Evolutionary conservation across 2,797 vertebrate species (phyloP).

Genomic region (Chaetophractus vellerosus): DNA sequence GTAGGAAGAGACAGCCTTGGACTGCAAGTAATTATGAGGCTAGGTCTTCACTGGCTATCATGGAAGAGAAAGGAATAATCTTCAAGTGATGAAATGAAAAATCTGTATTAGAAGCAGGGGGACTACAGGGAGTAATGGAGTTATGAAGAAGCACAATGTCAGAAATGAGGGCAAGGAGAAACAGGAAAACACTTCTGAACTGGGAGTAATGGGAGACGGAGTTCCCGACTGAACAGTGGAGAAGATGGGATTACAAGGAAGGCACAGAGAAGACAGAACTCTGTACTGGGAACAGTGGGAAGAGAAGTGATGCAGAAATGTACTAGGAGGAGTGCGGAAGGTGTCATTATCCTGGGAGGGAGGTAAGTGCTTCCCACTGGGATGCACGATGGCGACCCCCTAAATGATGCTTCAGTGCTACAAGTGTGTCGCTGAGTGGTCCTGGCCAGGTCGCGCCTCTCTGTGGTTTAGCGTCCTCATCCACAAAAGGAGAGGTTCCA

Average conservation of each 20-base stretch:
- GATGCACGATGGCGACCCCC: rapidly evolving
- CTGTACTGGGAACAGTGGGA: rapidly evolving
- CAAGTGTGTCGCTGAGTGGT: rapidly evolving
- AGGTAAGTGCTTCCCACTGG: rapidly evolving
- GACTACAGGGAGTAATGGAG: neutral
- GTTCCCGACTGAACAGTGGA: neutral
- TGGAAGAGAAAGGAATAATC: neutral
- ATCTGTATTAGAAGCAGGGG: neutral
- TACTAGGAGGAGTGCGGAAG: neutral
- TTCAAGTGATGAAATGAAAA: no score
- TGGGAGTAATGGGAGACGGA: neutral
- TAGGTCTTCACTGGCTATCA: rapidly evolving
- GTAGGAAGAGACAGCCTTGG: neutral
- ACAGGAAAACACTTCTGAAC: neutral
- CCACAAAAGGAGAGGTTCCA: neutral
- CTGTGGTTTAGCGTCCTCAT: neutral
- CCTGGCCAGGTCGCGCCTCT: neutral
- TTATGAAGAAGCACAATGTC: neutral
- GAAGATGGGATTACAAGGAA: neutral
- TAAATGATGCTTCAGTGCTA: rapidly evolving
- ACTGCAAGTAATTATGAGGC: rapidly evolving
- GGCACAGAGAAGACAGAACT: neutral
- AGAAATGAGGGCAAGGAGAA: neutral
- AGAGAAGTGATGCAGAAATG: neutral
- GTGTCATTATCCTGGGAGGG: neutral